A percentile compares a stretch with the other conserved stretches of the same genome.
Conservation (phyloP, 2,113 vertebrate genomes). For the Empidonax alnorum region DNA sequence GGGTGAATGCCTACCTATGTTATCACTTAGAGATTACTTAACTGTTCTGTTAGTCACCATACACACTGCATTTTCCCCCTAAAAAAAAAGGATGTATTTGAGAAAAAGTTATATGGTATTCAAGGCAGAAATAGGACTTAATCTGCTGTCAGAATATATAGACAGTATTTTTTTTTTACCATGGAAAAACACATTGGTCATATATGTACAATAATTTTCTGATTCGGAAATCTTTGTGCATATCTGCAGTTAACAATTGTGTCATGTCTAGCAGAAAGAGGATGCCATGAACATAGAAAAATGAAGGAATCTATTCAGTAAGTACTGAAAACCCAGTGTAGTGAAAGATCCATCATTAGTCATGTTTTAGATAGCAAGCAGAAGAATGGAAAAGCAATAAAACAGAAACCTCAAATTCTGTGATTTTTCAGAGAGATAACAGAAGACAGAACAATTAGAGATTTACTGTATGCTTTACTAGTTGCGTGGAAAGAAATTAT, state of each 20-base stretch:
- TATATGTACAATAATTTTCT: background rate
- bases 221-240: background rate
- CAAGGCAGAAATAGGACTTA: background rate
- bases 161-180: background rate
- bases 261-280: background rate
- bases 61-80: background rate
- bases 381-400: background rate
- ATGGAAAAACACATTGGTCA: background rate
- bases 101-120: background rate
- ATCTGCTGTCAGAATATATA: background rate
- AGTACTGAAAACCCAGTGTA: background rate
- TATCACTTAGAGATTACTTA: background rate
- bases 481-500: background rate
- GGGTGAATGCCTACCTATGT: background rate
- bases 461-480: background rate
- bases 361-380: background rate
- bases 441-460: background rate
- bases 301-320: background rate
- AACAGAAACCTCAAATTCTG: background rate
- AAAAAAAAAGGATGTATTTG: background rate
- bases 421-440: background rate
- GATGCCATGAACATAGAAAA: background rate
- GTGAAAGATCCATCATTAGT: background rate
- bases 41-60: background rate
- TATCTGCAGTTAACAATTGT: background rate